Percentiles rank a stretch among this genome's conserved stretches.
Evolutionary conservation across 1,140 invertebrate species (phyloP).

Genomic region (Myzus persicae): DNA sequence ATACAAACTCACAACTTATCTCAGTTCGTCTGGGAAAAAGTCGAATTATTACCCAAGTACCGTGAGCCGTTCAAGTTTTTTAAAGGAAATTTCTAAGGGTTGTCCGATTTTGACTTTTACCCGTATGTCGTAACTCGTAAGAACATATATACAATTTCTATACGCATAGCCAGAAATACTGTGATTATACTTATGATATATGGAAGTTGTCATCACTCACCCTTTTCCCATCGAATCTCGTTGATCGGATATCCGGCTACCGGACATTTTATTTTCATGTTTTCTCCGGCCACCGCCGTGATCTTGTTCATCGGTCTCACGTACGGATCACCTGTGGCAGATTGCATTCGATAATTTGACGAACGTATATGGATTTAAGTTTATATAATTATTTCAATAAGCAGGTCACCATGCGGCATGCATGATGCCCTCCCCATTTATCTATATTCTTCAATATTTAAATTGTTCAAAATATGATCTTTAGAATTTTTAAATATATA

Average conservation of each 20-base stretch:
- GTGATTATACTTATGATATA: not conserved
- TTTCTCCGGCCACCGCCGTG: conserved; percentile 83
- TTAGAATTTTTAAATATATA: too few relatives aligned
- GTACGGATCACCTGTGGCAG: conserved; percentile 77
- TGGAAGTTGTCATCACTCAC: conserved; percentile 62
- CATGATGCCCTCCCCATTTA: too few relatives aligned
- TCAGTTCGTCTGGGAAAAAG: not conserved
- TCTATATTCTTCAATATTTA: too few relatives aligned
- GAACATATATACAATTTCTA: not conserved
- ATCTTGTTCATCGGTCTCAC: conserved; percentile 84
- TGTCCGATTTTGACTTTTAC: not conserved
- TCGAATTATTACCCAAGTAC: not conserved
- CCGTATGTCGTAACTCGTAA: not conserved
- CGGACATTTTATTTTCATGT: conserved; percentile 81
- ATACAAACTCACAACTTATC: too few relatives aligned
- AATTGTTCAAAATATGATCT: too few relatives aligned
- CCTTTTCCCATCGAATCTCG: conserved; percentile 82
- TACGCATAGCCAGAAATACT: not conserved
- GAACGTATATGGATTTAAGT: not conserved
- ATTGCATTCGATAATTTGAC: not conserved
- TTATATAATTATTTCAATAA: not conserved
- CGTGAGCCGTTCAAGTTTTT: not conserved
- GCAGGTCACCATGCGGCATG: too few relatives aligned
- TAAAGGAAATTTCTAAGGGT: not conserved
- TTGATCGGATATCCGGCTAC: conserved; percentile 86